Conservation (phyloP, 2,797 vertebrate genomes). For the Aplochiton taeniatus region DNA sequence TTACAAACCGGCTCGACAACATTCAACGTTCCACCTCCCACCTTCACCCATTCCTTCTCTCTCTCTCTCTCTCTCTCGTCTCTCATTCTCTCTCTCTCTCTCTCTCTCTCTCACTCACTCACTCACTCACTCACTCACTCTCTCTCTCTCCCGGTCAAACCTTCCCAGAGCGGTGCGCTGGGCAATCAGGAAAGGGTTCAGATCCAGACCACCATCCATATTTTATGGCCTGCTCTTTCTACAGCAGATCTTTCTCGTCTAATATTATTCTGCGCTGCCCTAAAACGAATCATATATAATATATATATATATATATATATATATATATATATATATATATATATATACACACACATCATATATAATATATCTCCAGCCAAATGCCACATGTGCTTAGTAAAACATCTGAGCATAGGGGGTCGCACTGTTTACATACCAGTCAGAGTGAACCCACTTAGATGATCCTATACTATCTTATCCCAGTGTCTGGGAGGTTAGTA, state of each 20-base stretch:
- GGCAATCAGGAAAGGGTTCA: conserved; percentile 38
- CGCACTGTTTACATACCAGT: no score
- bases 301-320: no score
- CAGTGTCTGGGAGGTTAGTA: no score
- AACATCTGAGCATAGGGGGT: no score
- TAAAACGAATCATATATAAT: not conserved
- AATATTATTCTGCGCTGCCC: conserved; percentile 5
- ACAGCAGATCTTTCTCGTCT: conserved; percentile 25
- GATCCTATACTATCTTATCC: no score
- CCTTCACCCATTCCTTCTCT: conserved; percentile 7
- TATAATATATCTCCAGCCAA: no score
- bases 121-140: not conserved
- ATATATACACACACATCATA: no score
- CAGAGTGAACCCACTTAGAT: no score
- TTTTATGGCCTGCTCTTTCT: conserved; percentile 39
- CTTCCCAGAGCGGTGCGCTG: not conserved
- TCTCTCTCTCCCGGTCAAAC: no score
- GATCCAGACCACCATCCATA: conserved; percentile 45
- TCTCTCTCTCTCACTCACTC: not conserved
- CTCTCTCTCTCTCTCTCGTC: not conserved
- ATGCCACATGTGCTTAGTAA: no score
- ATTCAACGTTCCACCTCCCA: not conserved
- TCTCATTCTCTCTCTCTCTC: not conserved
- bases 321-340: no score
- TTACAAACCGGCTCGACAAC: no score